These are phyloP conservation scores for Peromyscus attwateri DNA, from an alignment of 2,797 vertebrate species.

Conservation along the genomic window DNA sequence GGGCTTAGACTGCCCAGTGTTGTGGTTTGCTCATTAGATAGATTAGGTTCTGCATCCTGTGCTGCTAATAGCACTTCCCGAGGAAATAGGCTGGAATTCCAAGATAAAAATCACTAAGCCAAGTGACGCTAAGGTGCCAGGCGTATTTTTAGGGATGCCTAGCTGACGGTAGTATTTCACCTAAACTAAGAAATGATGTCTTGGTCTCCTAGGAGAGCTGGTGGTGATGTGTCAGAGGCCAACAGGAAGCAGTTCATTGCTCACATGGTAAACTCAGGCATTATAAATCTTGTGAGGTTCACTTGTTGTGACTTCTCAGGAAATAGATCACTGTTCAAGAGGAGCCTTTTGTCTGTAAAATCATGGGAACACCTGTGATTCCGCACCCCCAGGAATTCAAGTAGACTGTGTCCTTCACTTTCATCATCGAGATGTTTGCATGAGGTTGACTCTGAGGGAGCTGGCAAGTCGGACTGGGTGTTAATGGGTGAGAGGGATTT, in stretches of 20 bases:
- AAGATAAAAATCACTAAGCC: slow-evolving; percentile 75
- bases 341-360: background rate
- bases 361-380: background rate
- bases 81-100: slow-evolving; percentile 77
- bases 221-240: background rate
- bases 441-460: background rate
- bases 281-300: background rate
- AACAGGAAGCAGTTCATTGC: background rate
- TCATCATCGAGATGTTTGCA: background rate
- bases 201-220: background rate
- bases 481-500: background rate
- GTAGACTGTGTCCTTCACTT: background rate
- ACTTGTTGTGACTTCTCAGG: background rate
- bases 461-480: background rate
- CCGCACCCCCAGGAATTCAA: background rate
- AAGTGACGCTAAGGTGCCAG: slow-evolving; percentile 16
- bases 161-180: slow-evolving; percentile 9
- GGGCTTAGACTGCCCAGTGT: slow-evolving; percentile 41
- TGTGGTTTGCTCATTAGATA: slow-evolving; percentile 71
- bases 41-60: slow-evolving; percentile 72
- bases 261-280: background rate
- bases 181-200: background rate
- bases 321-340: background rate
- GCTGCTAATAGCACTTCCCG: slow-evolving; percentile 77
- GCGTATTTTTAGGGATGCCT: background rate